A percentile compares a stretch with the other conserved stretches of the same genome.
Evolutionary conservation across 2,797 vertebrate species (phyloP).

Genomic region (Decapterus maruadsi): DNA sequence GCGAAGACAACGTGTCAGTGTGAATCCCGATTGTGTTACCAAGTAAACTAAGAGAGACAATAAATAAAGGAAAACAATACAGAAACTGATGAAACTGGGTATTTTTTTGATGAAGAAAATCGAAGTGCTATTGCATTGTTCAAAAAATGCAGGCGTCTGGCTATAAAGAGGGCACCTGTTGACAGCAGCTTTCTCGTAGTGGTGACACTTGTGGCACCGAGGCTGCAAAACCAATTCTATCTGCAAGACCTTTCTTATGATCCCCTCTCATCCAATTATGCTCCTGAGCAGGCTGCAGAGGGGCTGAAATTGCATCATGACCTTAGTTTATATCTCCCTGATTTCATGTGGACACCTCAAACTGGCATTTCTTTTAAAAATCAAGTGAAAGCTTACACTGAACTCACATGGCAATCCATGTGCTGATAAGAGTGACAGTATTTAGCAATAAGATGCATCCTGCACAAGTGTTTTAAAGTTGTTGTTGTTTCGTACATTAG

Average conservation of each 20-base stretch:
- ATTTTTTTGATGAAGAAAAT: neutral
- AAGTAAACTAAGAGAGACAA: neutral
- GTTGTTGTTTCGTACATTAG: neutral
- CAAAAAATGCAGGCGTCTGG: neutral
- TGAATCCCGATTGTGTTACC: neutral
- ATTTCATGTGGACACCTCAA: slow-evolving; percentile 17
- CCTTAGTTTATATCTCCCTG: slow-evolving; percentile 24
- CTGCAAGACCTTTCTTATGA: slow-evolving; percentile 36
- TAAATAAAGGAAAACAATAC: neutral
- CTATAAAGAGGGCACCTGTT: slow-evolving; percentile 31
- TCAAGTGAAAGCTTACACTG: neutral
- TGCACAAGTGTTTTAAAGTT: neutral
- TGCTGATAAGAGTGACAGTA: neutral
- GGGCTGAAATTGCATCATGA: slow-evolving; percentile 44
- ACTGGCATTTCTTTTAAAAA: neutral
- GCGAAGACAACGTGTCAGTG: neutral
- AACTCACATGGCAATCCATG: neutral
- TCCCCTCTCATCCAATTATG: slow-evolving; percentile 47
- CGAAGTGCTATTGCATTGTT: neutral
- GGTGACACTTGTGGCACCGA: slow-evolving; percentile 5
- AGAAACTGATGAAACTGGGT: neutral
- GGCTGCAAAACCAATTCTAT: slow-evolving; percentile 44
- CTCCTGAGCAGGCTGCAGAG: slow-evolving; percentile 21
- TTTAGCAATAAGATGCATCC: neutral
- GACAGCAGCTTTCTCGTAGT: slow-evolving; percentile 26